Conservation (phyloP, 2,113 vertebrate genomes). For the Perognathus longimembris region DNA sequence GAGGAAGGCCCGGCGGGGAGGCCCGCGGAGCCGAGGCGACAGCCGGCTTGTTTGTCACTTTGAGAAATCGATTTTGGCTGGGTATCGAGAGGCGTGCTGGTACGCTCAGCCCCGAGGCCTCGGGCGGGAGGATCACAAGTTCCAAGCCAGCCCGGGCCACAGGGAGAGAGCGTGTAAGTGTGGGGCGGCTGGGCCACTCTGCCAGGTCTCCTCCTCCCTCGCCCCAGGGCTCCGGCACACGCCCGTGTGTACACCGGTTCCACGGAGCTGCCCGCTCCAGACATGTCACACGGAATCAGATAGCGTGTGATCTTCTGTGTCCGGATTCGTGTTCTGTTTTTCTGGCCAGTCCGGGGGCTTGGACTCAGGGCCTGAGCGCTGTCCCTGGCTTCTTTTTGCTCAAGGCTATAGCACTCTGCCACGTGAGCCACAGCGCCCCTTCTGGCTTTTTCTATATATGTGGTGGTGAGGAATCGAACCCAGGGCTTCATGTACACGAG, state of each 20-base stretch:
- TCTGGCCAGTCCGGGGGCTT: too few species aligned
- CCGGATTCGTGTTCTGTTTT: background rate
- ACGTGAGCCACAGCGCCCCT: too few species aligned
- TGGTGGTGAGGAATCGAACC: too few species aligned
- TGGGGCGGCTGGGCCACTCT: too few species aligned
- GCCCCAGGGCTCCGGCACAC: background rate
- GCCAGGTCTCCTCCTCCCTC: accelerated
- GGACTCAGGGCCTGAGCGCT: too few species aligned
- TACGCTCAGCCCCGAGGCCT: background rate
- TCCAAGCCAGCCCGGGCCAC: background rate
- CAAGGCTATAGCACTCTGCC: too few species aligned
- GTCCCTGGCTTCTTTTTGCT: too few species aligned
- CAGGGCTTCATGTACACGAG: too few species aligned
- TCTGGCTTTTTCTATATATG: too few species aligned
- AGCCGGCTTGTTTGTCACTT: background rate
- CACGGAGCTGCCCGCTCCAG: background rate
- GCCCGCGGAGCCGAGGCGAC: too few species aligned
- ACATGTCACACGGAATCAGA: background rate
- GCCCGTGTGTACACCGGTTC: background rate
- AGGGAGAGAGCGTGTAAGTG: too few species aligned
- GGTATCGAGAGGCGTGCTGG: background rate
- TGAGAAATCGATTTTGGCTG: background rate
- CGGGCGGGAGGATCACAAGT: background rate
- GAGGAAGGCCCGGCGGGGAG: too few species aligned
- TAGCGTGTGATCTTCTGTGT: background rate